Evolutionary conservation across 2,113 vertebrate species (phyloP).

Genomic region (Monopterus albus): DNA sequence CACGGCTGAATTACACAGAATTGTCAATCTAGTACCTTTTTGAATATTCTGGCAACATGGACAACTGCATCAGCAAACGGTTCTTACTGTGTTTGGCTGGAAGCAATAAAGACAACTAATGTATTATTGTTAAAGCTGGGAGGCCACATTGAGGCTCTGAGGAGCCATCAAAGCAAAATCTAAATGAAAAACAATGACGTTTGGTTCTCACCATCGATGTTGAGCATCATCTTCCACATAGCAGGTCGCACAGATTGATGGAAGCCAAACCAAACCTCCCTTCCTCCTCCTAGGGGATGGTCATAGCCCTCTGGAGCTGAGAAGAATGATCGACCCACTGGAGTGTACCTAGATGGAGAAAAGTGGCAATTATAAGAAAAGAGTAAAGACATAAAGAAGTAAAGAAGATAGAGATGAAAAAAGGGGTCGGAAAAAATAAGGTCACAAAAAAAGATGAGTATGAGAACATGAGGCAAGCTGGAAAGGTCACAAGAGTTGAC

Average conservation of each 20-base stretch:
- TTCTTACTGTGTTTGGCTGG: neutral
- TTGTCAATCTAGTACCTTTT: neutral
- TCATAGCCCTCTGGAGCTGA: constrained; percentile 98
- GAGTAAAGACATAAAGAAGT: neutral
- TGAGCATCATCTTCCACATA: constrained; percentile 99
- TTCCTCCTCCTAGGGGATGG: constrained; percentile 95
- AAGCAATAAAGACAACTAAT: neutral
- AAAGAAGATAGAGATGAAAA: neutral
- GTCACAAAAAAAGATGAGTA: neutral
- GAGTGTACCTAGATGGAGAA: constrained; percentile 89
- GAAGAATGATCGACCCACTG: constrained; percentile 99
- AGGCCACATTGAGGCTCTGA: neutral
- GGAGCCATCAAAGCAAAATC: neutral
- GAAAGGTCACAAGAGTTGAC: neutral
- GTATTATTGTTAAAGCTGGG: neutral
- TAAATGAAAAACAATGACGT: neutral
- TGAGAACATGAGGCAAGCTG: too few species aligned
- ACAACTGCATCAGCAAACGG: neutral
- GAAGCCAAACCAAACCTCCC: constrained; percentile 99
- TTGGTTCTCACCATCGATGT: constrained; percentile 92
- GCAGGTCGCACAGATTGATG: constrained; percentile 98
- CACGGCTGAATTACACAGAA: neutral
- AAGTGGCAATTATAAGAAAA: neutral
- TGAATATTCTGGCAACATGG: constrained; percentile 2
- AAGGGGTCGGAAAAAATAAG: neutral